phyloP scores from a whole-genome alignment of 2,113 vertebrate genomes.

The Entosphenus tridentatus region DNA sequence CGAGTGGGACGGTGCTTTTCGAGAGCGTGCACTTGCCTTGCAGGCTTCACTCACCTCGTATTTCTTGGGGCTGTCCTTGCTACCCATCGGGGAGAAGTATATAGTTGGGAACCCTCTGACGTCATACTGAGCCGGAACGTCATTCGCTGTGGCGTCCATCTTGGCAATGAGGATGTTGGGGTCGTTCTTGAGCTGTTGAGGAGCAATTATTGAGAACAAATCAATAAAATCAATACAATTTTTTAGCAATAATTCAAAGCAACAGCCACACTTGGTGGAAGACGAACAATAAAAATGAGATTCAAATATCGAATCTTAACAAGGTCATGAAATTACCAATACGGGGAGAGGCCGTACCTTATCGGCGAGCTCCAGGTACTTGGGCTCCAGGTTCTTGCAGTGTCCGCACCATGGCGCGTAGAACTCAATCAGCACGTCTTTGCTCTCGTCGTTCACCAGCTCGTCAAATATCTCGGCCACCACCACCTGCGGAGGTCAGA shows the following conservation, averaged over 20 bases:
- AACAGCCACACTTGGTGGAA: no score
- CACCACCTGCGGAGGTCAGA: slow-evolving; percentile 30
- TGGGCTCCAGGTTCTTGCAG: slow-evolving; percentile 92
- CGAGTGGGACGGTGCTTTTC: no score
- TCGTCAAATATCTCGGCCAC: slow-evolving; percentile 93
- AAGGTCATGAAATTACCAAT: slow-evolving; percentile 5
- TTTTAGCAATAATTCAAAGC: no score
- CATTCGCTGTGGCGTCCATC: slow-evolving; percentile 97
- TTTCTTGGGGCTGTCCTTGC: slow-evolving; percentile 73
- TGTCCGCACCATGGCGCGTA: slow-evolving; percentile 96
- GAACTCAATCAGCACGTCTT: slow-evolving; percentile 89
- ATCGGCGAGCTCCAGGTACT: slow-evolving; percentile 75
- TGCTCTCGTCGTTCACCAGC: slow-evolving; percentile 67
- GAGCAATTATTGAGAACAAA: slow-evolving; percentile 9
- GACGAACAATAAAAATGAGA: background rate
- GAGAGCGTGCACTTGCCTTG: no score
- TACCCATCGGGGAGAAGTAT: slow-evolving; percentile 68
- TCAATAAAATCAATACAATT: no score
- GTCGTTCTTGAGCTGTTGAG: slow-evolving; percentile 40
- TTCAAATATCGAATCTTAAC: background rate
- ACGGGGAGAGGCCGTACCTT: slow-evolving; percentile 32
- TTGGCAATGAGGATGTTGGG: slow-evolving; percentile 78
- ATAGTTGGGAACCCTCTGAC: slow-evolving; percentile 91
- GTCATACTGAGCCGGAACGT: slow-evolving; percentile 79
- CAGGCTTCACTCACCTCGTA: slow-evolving; percentile 38